Conservation (phyloP, 1,140 invertebrate genomes). For the Formica selysi region DNA sequence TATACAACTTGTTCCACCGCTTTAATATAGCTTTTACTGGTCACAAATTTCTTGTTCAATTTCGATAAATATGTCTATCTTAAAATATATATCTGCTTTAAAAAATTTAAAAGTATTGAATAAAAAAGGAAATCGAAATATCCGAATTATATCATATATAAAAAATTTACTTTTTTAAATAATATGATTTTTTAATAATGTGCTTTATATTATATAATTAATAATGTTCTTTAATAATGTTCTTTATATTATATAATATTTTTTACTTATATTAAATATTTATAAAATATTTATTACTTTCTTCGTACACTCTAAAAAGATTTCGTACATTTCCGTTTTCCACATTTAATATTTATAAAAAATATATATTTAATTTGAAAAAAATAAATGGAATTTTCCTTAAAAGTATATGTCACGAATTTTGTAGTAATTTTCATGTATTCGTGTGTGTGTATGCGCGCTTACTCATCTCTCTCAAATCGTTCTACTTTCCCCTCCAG, state of each 20-base stretch:
- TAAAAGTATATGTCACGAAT: too few relatives aligned
- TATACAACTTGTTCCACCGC: neutral
- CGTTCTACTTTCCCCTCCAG: conserved; percentile 35
- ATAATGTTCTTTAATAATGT: neutral
- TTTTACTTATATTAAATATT: conserved; percentile 5
- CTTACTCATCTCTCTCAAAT: conserved; percentile 37
- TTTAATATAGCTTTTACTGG: neutral
- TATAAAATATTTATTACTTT: too few relatives aligned
- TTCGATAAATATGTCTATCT: neutral
- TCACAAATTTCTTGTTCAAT: neutral
- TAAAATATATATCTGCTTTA: conserved; percentile 11
- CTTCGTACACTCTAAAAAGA: neutral
- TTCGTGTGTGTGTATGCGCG: neutral
- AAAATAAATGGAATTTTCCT: neutral
- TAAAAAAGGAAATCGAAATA: neutral
- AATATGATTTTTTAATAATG: neutral
- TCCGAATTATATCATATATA: neutral
- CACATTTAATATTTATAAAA: neutral
- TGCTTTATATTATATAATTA: neutral
- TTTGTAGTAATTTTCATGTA: too few relatives aligned
- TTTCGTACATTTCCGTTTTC: neutral
- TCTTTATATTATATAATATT: neutral
- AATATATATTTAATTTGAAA: neutral
- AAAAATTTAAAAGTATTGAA: too few relatives aligned
- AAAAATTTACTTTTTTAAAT: neutral